Conservation (phyloP, 2,113 vertebrate species). For the Dinomys branickii region DNA sequence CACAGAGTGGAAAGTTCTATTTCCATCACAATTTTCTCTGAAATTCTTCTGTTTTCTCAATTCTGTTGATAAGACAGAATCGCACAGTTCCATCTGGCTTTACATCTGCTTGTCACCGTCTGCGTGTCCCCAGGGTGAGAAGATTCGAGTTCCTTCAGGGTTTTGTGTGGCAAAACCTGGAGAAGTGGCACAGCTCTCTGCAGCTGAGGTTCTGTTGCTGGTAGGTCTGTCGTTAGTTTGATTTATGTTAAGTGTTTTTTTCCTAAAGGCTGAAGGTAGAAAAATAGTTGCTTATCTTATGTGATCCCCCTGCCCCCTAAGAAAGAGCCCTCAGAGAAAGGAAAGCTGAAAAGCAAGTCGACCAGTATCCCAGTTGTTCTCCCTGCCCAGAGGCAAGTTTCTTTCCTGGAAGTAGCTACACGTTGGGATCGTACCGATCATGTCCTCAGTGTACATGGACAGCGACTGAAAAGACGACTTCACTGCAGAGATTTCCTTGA, state of each 20-base stretch:
- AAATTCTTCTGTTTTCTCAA: constrained; percentile 51
- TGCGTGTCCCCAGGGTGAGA: constrained; percentile 35
- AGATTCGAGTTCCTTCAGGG: constrained; percentile 3
- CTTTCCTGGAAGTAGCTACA: constrained; percentile 29
- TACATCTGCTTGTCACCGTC: constrained; percentile 70
- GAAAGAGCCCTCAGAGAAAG: neutral
- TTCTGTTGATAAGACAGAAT: constrained; percentile 60
- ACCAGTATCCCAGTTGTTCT: neutral
- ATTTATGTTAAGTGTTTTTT: constrained; percentile 12
- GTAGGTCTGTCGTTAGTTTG: neutral
- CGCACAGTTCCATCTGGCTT: constrained; percentile 57
- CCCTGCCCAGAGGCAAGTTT: neutral
- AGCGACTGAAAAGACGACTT: constrained; percentile 6
- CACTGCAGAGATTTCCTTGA: constrained; percentile 27
- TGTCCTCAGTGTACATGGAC: constrained; percentile 12
- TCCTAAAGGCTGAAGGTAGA: neutral
- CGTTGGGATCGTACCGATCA: neutral
- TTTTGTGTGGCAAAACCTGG: neutral
- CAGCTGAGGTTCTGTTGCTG: neutral
- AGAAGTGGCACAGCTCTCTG: neutral
- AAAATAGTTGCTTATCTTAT: constrained; percentile 11
- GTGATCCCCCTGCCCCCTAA: neutral
- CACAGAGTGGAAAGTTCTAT: constrained; percentile 40
- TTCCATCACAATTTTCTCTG: constrained; percentile 44
- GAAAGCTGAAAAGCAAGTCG: constrained; percentile 12